Evolutionary conservation across 2,888 invertebrate species (phyloP), one percentile per base, ranked within the genome.

Genomic region (Pandemis cinnamomeana): DNA sequence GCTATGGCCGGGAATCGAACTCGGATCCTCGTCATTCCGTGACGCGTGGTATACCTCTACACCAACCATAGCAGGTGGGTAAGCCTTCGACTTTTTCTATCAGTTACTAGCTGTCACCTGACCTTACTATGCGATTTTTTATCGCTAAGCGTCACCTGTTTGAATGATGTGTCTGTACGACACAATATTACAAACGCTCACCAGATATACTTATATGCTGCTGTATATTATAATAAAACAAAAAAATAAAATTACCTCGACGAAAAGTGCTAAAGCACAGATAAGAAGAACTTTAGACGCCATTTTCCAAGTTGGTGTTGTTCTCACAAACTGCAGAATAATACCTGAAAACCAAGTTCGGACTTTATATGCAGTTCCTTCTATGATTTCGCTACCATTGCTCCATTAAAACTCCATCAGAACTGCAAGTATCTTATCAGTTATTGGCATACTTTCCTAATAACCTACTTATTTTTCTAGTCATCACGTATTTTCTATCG

Each of bases 241-340:
- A 20, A 20, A 10, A 48, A 48, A 1, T 11, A 58, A 58, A 63
- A 1, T 62, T 71, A 71, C 71, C 71, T 71, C 64, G 15, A 71
- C 5, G 15, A 80, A 55, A 11, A 80, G 27, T 7, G 76, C 75
- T 20, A 76, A 75, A 36, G 78, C 81, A 67, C 78, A 79, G 8
- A 79, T 3, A n/a, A 71, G 11, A 13, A 55, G 2, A 36, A n/a
- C 46, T 46, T 71, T 71, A 55, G 53, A 64, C 46, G 46, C 64
- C 71, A 71, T 71, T 55, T 71, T 58, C 5, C 11, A 41, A 36
- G 36, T 42, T 15, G 20, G 15, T 8, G 53, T 20, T 55, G 10
- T 10, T 5, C 58, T 5, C 11, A 10, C 10, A 11, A 11, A 6
- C 11, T 27, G 20, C 10, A 5, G 58, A 58, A 27, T 58, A 58